phyloP scores from a whole-genome alignment of 1,140 invertebrate species.

The Zaprionus ornatus region DNA sequence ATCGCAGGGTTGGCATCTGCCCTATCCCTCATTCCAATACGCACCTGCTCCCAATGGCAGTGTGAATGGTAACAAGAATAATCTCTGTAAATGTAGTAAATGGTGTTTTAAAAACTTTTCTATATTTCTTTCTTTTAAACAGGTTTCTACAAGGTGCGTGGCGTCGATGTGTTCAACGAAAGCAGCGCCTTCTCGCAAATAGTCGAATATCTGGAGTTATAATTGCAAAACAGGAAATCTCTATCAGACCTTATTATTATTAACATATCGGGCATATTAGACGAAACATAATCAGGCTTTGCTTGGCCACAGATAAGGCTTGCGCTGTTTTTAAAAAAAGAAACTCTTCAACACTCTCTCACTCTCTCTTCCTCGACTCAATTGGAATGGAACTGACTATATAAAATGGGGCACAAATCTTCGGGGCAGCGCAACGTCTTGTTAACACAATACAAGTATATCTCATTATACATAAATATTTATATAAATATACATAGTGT shows the following conservation, averaged over 20 bases:
- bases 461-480: slow-evolving; percentile 55
- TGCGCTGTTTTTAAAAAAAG: slow-evolving; percentile 21
- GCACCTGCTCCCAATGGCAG: slow-evolving; percentile 44
- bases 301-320: slow-evolving; percentile 55
- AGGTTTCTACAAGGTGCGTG: slow-evolving; percentile 81
- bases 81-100: not conserved
- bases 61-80: slow-evolving; percentile 59
- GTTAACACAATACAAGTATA: slow-evolving; percentile 55
- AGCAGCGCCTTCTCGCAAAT: slow-evolving; percentile 71
- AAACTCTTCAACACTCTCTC: slow-evolving; percentile 3
- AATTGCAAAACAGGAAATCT: slow-evolving; percentile 48
- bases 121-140: not conserved
- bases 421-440: slow-evolving; percentile 52
- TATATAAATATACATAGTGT: slow-evolving; percentile 59
- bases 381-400: slow-evolving; percentile 64
- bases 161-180: slow-evolving; percentile 71
- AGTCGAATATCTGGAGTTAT: slow-evolving; percentile 78
- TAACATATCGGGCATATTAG: slow-evolving; percentile 57
- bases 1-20: slow-evolving; percentile 69
- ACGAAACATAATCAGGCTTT: slow-evolving; percentile 73
- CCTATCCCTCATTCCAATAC: slow-evolving; percentile 80
- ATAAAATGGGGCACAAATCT: slow-evolving; percentile 54
- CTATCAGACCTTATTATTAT: slow-evolving; percentile 31
- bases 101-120: not conserved
- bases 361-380: slow-evolving; percentile 29